Evolutionary conservation across 30 jellyfish, hydroid and myxozoan genomes (phyloP), one percentile per base, ranked within the genome.

Genomic region (Cassiopea xamachana): DNA sequence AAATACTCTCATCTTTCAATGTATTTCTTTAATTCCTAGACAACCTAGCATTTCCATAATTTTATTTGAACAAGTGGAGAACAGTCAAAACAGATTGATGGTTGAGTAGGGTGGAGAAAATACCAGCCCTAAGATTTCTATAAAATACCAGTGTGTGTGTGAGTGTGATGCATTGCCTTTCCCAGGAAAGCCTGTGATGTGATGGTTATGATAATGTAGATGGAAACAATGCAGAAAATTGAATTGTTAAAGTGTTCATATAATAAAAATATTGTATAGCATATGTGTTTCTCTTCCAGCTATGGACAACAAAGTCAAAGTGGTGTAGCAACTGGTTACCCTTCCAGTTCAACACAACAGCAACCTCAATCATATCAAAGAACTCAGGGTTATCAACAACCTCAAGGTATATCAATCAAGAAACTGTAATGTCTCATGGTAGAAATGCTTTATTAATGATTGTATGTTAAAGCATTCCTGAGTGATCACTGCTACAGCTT

Each of bases 301-400:
- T 19, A 27, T 79, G 71, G 89, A 78, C 69, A 77, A 64, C 89
- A 27, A 69, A 60, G 78, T 45, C 93, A 86, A 75, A 69, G 82
- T 45, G 89, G 89, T 27, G 89, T 60, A 43, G 80, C 79, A 69
- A 61, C 71, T 3, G 89, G 80, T 39, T 74, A 84, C 13, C 79
- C 80, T 69, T 43, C 55, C 68, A 47, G 72, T 68, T 39, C 87
- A 60, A n/a, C 80, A 50, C 44, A 49, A 2, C 88, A 78, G 48
- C 94, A 76, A 45, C 79, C 79, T 27, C 69, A 76, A 47, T 62
- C 93, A 18, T 75, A 87, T 60, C 79, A 58, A 46, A 84, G 82
- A 16, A 60, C 74, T 75, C 87, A 16, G 8, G 74, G 80, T 7
- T 71, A 87, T 39, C 94, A 87, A 70, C 89, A 80, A 48, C 86